phyloP scores from a whole-genome alignment of 92 coral and sea anemone species.

The Zoanthus sansibaricus region DNA sequence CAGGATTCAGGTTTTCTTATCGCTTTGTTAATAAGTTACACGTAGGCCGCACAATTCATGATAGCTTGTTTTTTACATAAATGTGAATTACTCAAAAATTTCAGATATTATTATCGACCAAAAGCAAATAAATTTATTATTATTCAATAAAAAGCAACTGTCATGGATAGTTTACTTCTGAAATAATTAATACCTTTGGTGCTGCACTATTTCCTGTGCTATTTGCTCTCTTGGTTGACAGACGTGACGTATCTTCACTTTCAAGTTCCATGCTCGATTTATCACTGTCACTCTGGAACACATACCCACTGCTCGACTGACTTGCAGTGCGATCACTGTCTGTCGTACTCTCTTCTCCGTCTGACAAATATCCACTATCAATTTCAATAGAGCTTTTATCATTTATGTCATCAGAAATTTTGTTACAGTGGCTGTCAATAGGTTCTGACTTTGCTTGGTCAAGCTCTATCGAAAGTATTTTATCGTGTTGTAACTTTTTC shows the following conservation, averaged over 20 bases:
- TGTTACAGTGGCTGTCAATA: neutral
- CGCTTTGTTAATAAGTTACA: no score
- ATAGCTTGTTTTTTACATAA: no score
- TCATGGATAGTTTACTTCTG: neutral
- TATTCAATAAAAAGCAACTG: neutral
- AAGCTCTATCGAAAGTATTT: neutral
- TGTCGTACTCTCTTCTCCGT: conserved; percentile 70
- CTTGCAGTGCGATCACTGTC: conserved; percentile 47
- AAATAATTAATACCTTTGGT: conserved; percentile 54
- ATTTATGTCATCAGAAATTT: neutral
- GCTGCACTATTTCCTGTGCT: conserved; percentile 52
- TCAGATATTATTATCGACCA: no score
- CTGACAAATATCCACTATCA: conserved; percentile 89
- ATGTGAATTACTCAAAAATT: no score
- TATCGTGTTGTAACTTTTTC: neutral
- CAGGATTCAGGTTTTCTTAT: no score
- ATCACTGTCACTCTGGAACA: neutral
- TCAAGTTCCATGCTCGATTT: neutral
- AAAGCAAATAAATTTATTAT: neutral
- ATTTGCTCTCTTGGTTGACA: neutral
- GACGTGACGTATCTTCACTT: neutral
- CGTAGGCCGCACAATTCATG: no score
- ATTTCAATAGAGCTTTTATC: conserved; percentile 42
- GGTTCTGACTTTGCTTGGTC: neutral
- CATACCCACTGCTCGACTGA: conserved; percentile 26